Evolutionary conservation across 2,888 invertebrate genomes (phyloP).

Genomic region (Drosophila trichaetosa): DNA sequence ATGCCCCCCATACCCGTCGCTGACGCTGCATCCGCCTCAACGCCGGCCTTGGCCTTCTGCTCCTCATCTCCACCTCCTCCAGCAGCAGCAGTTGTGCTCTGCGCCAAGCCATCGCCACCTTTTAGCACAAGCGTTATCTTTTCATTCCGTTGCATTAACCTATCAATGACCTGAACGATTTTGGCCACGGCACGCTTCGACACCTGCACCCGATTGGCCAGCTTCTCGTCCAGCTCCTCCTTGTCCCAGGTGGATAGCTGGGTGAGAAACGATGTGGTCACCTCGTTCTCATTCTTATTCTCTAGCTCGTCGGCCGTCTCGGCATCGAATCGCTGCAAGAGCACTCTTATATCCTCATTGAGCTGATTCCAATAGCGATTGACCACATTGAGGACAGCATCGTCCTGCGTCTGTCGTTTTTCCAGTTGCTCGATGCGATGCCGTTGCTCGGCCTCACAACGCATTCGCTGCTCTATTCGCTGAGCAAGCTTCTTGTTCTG

Average conservation of each 20-base stretch:
- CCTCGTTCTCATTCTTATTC: conserved; percentile 98
- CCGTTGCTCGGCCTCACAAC: conserved; percentile 94
- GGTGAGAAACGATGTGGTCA: conserved; percentile 97
- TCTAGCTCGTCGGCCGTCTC: conserved; percentile 98
- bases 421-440: conserved; percentile 97
- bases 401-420: conserved; percentile 97
- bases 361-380: conserved; percentile 98
- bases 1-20: conserved; percentile 38
- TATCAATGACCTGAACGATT: conserved; percentile 97
- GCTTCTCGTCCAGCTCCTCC: conserved; percentile 97
- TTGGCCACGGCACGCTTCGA: conserved; percentile 98
- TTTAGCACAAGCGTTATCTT: conserved; percentile 95
- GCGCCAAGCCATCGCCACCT: conserved; percentile 86
- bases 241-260: conserved; percentile 99
- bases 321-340: conserved; percentile 97
- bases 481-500: conserved; percentile 98
- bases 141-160: conserved; percentile 97
- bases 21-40: conserved; percentile 43
- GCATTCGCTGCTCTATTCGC: conserved; percentile 96
- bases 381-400: conserved; percentile 98
- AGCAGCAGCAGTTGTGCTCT: conserved; percentile 28
- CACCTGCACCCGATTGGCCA: conserved; percentile 97
- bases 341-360: conserved; percentile 97
- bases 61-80: conserved; percentile 43
- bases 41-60: conserved; percentile 36